Base-by-base conservation (phyloP, 2,888 invertebrate genomes). In the Selenia dentaria region DNA sequence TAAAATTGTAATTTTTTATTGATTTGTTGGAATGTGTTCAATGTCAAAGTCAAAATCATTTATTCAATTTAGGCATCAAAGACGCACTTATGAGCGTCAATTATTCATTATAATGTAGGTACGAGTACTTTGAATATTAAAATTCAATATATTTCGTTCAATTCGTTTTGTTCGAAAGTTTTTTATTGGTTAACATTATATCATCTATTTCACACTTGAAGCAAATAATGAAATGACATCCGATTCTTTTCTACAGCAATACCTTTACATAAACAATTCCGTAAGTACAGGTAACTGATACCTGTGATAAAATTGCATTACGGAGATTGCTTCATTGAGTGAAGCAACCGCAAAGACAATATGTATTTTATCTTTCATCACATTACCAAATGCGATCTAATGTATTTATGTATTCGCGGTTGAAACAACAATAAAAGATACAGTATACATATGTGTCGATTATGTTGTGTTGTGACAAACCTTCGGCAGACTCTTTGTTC, bases 321-420 rank as follows among this genome's bases (percentile, higher is more conserved):
- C 67, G 36, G 55, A 63, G 65, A 72, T 75, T 72, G 64, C 62
- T 65, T 62, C 42, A 54, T 50, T 44, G 59, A 45, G 62, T 76
- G 66, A 65, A 48, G 71, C 63, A 76, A 73, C 68, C 57, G 54
- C 74, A 70, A 70, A 73, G 70, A 78, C 74, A 78, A 75, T 78
- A 76, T 74, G 74, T 72, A 54, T 55, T 38, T 38, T 72, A 65
- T 66, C 67, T 77, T 82, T 79, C 79, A 71, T 74, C 75, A 77
- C 70, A 64, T 72, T 64, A 69, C 80, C 76, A 74, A 77, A 75
- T 79, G 68, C 53, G 70, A 61, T 61, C 62, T 77, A 79, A 79
- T 77, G 62, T 25, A 44, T 38, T 37, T 26, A 36, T 25, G 31
- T 77, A 75, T 76, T 77, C 68, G 57, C 58, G 43, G 57, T 62